Base-by-base conservation (phyloP, 2,888 invertebrate genomes). In the Gordius sp. region DNA sequence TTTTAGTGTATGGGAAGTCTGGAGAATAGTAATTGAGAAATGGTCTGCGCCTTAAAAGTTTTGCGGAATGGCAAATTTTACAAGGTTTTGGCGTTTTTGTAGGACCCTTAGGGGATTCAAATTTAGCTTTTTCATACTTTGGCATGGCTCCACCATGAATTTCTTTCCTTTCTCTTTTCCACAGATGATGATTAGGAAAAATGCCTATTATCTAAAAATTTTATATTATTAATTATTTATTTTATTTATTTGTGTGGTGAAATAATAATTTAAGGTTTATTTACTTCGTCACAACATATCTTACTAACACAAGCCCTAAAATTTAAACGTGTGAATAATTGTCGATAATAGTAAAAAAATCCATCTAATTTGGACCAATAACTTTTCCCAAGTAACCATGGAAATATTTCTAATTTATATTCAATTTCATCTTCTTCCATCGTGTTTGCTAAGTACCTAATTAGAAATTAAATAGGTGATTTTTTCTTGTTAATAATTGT, bases 201-300 rank as follows among this genome's bases (percentile, higher is more conserved):
- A 47, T 47, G 47, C 20, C 23, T 47, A 47, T 47, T n/a, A 47
- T 47, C 47, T 47, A n/a, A n/a, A n/a, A n/a, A n/a, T n/a, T n/a
- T n/a, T n/a, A n/a, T n/a, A n/a, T n/a, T n/a, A n/a, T n/a, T n/a
- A n/a, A n/a, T n/a, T n/a, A n/a, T n/a, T n/a, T n/a, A n/a, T n/a
- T n/a, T n/a, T n/a, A n/a, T n/a, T n/a, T n/a, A n/a, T n/a, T n/a
- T n/a, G n/a, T n/a, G n/a, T n/a, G n/a, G n/a, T n/a, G n/a, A n/a
- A n/a, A n/a, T 33, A 13, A 33, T 33, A 33, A 13, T 33, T 33
- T 13, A 13, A 13, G n/a, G 8, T 33, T 20, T n/a, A 47, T 20
- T 47, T n/a, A 47, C 47, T 20, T 47, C 47, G 8, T 47, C 47
- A 23, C 47, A 47, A 47, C 47, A 47, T 20, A 4, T 8, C 20